A percentile compares a stretch with the other conserved stretches of the same genome.
phyloP scores from a whole-genome alignment of 2,888 invertebrate genomes.

The Scrobipalpa atriplicella region DNA sequence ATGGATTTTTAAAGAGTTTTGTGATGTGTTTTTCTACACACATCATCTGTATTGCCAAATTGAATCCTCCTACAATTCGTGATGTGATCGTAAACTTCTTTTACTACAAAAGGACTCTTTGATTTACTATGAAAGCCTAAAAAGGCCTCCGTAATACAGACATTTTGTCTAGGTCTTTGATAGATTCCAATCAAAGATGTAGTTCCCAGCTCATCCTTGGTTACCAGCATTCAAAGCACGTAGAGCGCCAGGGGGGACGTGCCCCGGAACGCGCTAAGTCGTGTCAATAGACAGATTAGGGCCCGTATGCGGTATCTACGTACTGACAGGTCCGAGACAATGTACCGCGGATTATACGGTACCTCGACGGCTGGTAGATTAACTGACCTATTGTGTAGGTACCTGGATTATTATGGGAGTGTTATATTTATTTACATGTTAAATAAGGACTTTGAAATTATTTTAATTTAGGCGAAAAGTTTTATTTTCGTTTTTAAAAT shows the following conservation, averaged over 20 bases:
- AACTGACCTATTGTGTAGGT: not conserved
- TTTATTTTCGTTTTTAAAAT: too few species aligned
- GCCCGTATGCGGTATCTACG: slow-evolving; percentile 9
- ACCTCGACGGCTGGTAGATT: not conserved
- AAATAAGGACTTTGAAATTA: too few species aligned
- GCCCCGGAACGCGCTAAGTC: slow-evolving; percentile 5
- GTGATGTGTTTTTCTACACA: too few species aligned
- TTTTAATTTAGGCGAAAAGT: too few species aligned
- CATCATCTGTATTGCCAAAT: too few species aligned
- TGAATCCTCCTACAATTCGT: too few species aligned
- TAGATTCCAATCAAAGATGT: not conserved
- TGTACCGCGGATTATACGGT: slow-evolving; percentile 4
- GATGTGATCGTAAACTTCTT: too few species aligned
- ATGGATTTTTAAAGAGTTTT: too few species aligned
- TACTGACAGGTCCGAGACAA: not conserved
- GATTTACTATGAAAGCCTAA: too few species aligned
- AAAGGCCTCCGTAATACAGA: too few species aligned
- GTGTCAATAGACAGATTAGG: slow-evolving; percentile 7
- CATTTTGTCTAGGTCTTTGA: not conserved
- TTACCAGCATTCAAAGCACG: not conserved
- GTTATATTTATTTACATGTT: too few species aligned
- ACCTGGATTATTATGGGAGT: not conserved
- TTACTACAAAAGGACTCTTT: too few species aligned
- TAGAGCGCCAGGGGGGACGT: slow-evolving; percentile 1
- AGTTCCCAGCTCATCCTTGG: not conserved